phyloP scores from a whole-genome alignment of 2,888 invertebrate species.

The Furcula furcula region DNA sequence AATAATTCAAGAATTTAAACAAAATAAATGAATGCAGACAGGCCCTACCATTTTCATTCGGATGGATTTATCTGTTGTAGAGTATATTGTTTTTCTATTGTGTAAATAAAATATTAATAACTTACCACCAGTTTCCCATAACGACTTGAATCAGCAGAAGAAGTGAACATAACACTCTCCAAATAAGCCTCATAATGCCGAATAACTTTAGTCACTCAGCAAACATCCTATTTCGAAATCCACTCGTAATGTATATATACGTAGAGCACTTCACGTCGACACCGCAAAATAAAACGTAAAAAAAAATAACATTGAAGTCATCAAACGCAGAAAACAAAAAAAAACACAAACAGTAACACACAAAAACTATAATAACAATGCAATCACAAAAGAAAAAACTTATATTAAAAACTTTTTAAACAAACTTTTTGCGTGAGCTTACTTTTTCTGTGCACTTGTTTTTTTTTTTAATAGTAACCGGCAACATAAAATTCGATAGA shows the following conservation, averaged over 20 bases:
- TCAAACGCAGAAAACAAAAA: constrained; percentile 41
- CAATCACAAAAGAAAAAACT: constrained; percentile 55
- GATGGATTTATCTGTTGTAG: no score
- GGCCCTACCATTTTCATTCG: no score
- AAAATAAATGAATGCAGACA: no score
- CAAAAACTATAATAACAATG: constrained; percentile 55
- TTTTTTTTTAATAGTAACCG: constrained; percentile 44
- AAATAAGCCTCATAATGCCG: constrained; percentile 67
- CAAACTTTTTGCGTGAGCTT: constrained; percentile 57
- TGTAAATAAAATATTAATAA: constrained; percentile 12
- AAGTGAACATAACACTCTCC: constrained; percentile 63
- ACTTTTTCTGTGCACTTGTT: constrained; percentile 28
- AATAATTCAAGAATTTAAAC: no score
- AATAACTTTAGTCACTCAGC: constrained; percentile 42
- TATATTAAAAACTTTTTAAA: constrained; percentile 51
- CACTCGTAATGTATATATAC: constrained; percentile 46
- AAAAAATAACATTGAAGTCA: constrained; percentile 33
- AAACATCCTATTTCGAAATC: constrained; percentile 39
- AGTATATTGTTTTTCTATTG: no score
- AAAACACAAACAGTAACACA: constrained; percentile 55
- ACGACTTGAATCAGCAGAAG: constrained; percentile 62
- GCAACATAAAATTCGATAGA: constrained; percentile 33
- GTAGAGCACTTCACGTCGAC: constrained; percentile 48
- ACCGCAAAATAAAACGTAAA: constrained; percentile 41
- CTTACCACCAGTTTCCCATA: constrained; percentile 75